Evolutionary conservation across 2,797 vertebrate species (phyloP).

Genomic region (Pogoniulus pusillus): DNA sequence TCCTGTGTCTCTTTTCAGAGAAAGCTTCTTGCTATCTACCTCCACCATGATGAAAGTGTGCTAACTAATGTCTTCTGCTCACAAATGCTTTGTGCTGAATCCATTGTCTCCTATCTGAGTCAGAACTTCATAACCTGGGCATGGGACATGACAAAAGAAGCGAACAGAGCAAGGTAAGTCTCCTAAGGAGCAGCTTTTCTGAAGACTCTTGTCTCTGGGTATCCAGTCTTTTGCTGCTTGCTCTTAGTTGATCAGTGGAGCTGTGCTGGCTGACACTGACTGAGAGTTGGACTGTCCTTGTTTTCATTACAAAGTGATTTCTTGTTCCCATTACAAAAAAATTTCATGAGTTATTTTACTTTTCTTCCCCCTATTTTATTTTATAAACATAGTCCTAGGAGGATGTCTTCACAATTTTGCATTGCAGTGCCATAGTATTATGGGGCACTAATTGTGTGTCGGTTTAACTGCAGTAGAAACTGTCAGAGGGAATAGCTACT

Average conservation of each 20-base stretch:
- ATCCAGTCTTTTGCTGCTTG: neutral
- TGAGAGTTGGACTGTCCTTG: neutral
- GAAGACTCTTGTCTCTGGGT: neutral
- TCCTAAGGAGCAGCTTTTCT: neutral
- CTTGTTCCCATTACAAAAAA: neutral
- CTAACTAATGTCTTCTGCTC: slow-evolving; percentile 99
- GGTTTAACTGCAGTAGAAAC: neutral
- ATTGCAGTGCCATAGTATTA: neutral
- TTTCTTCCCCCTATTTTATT: neutral
- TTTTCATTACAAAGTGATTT: neutral
- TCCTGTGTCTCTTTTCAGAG: slow-evolving; percentile 83
- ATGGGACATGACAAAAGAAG: slow-evolving; percentile 98
- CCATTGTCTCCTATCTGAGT: slow-evolving; percentile 98
- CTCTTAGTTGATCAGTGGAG: neutral
- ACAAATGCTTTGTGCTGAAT: slow-evolving; percentile 99
- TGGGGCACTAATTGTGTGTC: neutral
- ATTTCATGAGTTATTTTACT: neutral
- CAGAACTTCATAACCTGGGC: slow-evolving; percentile 99
- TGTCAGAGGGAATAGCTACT: neutral
- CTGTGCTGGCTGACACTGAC: neutral
- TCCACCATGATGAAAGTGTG: slow-evolving; percentile 99
- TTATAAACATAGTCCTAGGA: neutral
- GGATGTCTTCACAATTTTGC: neutral
- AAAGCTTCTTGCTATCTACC: slow-evolving; percentile 99
- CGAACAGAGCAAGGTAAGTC: slow-evolving; percentile 96